These are phyloP conservation scores for Argyresthia goedartella DNA, from an alignment of 2,888 invertebrate species.

Conservation along the genomic window DNA sequence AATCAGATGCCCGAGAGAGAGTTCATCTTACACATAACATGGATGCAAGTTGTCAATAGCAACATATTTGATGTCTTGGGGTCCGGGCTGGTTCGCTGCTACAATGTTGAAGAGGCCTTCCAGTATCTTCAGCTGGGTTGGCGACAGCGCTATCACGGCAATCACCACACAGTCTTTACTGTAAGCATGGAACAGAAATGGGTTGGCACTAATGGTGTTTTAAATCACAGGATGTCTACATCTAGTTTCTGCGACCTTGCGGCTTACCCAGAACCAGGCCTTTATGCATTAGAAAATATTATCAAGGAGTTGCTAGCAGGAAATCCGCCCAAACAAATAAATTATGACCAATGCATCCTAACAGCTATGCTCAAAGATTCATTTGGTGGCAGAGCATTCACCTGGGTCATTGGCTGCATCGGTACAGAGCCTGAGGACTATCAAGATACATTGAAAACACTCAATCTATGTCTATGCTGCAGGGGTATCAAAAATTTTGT, in stretches of 20 bases:
- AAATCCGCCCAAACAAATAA: constrained; percentile 64
- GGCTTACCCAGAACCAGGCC: constrained; percentile 72
- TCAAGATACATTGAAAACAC: constrained; percentile 76
- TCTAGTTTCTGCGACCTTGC: constrained; percentile 81
- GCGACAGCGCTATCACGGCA: constrained; percentile 66
- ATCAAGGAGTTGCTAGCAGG: constrained; percentile 69
- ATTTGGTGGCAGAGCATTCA: constrained; percentile 82
- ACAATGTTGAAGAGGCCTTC: constrained; percentile 79
- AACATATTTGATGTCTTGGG: constrained; percentile 73
- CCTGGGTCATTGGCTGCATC: constrained; percentile 79
- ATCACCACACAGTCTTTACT: constrained; percentile 78
- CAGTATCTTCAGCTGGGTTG: constrained; percentile 78
- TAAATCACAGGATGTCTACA: constrained; percentile 79
- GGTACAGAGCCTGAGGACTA: constrained; percentile 77
- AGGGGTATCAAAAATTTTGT: constrained; percentile 79
- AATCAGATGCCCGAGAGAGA: constrained; percentile 75
- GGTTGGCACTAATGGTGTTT: constrained; percentile 75
- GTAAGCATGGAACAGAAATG: constrained; percentile 82
- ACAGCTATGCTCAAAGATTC: constrained; percentile 80
- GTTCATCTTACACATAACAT: constrained; percentile 76
- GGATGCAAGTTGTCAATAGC: constrained; percentile 80
- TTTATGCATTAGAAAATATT: constrained; percentile 76
- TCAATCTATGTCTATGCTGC: constrained; percentile 76
- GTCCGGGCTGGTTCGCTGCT: constrained; percentile 65
- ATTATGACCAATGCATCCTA: constrained; percentile 76